These are phyloP conservation scores for Acromyrmex echinatior DNA, from an alignment of 1,140 invertebrate genomes.

Conservation along the genomic window DNA sequence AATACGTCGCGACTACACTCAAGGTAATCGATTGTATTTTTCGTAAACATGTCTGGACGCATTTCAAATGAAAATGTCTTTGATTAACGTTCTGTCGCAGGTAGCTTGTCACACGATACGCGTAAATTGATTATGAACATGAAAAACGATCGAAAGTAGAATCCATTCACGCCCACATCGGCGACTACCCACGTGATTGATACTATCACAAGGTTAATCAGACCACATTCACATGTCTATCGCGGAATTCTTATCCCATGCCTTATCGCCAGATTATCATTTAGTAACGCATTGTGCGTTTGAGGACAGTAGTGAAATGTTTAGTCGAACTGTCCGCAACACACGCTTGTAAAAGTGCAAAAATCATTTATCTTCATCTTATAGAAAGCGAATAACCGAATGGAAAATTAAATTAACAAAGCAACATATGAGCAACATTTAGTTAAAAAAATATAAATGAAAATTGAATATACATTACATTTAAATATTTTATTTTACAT, in stretches of 20 bases:
- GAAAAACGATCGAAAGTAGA: slow-evolving; percentile 45
- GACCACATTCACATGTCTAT: slow-evolving; percentile 44
- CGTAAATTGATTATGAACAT: slow-evolving; percentile 53
- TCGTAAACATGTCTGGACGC: slow-evolving; percentile 1
- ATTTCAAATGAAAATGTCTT: slow-evolving; percentile 47
- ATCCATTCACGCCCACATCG: slow-evolving; percentile 39
- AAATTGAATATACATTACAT: not conserved
- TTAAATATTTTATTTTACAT: slow-evolving; percentile 1
- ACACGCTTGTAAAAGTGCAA: slow-evolving; percentile 22
- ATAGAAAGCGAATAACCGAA: not conserved
- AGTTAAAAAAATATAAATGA: not conserved
- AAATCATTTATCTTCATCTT: slow-evolving; percentile 16
- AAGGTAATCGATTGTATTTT: slow-evolving; percentile 4
- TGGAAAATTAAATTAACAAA: slow-evolving; percentile 33
- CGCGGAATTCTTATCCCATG: slow-evolving; percentile 48
- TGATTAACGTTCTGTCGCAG: slow-evolving; percentile 29
- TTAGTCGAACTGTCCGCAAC: not conserved
- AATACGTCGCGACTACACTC: not conserved
- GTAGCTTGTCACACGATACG: slow-evolving; percentile 37
- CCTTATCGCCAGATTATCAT: slow-evolving; percentile 60
- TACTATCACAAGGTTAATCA: slow-evolving; percentile 50
- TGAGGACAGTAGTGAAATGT: slow-evolving; percentile 19
- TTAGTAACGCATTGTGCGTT: slow-evolving; percentile 43
- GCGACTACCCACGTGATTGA: slow-evolving; percentile 39
- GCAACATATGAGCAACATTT: not conserved